Percentiles rank a stretch among this genome's conserved stretches.
Evolutionary conservation across 2,113 vertebrate genomes (phyloP).

Genomic region (Lamprologus callipterus): DNA sequence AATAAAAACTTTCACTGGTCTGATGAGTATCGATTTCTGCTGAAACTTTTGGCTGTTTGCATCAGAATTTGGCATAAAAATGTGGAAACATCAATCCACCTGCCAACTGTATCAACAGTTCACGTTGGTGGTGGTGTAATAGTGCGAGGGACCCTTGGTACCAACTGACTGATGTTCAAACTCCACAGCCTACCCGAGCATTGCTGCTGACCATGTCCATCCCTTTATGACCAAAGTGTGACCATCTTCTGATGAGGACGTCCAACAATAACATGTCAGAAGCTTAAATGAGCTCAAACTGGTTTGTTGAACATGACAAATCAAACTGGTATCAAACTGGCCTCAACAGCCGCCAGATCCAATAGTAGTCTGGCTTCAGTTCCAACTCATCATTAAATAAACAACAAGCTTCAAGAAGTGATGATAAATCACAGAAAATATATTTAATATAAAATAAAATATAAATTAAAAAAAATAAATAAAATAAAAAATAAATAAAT

Average conservation of each 20-base stretch:
- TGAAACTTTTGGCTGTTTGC: neutral
- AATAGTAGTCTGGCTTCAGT: neutral
- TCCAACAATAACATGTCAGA: neutral
- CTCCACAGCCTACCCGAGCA: neutral
- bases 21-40: neutral
- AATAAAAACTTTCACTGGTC: neutral
- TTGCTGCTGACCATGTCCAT: neutral
- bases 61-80: neutral
- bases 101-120: neutral
- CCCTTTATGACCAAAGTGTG: neutral
- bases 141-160: neutral
- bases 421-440: neutral
- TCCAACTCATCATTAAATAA: accelerated
- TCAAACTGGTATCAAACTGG: neutral
- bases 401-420: neutral
- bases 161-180: accelerated
- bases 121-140: neutral
- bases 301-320: neutral
- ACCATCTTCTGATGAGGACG: neutral
- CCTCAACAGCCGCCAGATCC: neutral
- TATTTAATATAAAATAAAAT: no score
- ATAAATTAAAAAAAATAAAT: no score
- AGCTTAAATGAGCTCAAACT: neutral
- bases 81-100: neutral
- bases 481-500: no score